phyloP scores from a whole-genome alignment of 2,888 invertebrate genomes.

The Hypselothyrea guttata region DNA sequence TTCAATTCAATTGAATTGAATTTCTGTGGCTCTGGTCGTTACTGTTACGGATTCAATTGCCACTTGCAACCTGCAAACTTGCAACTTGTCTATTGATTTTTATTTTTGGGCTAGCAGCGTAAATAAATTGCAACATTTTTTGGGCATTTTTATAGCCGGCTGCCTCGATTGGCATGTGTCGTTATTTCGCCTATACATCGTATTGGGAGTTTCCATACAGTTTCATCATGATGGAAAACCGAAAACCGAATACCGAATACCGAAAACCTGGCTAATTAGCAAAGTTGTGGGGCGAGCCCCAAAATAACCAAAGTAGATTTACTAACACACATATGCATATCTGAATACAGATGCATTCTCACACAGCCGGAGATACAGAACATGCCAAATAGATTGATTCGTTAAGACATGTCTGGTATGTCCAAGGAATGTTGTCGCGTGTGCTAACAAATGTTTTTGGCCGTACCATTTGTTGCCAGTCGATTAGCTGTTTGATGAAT shows the following conservation, averaged over 20 bases:
- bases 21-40: neutral
- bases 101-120: constrained; percentile 24
- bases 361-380: constrained; percentile 3
- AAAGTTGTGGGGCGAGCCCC: constrained; percentile 15
- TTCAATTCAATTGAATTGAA: constrained; percentile 47
- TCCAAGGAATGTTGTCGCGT: constrained; percentile 18
- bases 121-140: constrained; percentile 62
- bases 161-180: constrained; percentile 46
- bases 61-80: constrained; percentile 25
- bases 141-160: constrained; percentile 48
- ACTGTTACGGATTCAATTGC: constrained; percentile 17
- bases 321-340: neutral
- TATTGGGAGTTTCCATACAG: constrained; percentile 3
- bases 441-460: constrained; percentile 15
- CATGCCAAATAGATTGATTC: constrained; percentile 28
- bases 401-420: constrained; percentile 35
- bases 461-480: no score
- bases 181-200: constrained; percentile 26
- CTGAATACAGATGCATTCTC: neutral
- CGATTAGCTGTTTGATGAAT: no score
- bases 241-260: no score
- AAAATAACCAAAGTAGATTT: constrained; percentile 9
- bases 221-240: constrained; percentile 26
- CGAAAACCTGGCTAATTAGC: constrained; percentile 40
- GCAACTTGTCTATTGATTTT: constrained; percentile 31